Evolutionary conservation across 1,140 invertebrate species (phyloP), one percentile per base, ranked within the genome.

Genomic region (Leptonema lineaticorne): DNA sequence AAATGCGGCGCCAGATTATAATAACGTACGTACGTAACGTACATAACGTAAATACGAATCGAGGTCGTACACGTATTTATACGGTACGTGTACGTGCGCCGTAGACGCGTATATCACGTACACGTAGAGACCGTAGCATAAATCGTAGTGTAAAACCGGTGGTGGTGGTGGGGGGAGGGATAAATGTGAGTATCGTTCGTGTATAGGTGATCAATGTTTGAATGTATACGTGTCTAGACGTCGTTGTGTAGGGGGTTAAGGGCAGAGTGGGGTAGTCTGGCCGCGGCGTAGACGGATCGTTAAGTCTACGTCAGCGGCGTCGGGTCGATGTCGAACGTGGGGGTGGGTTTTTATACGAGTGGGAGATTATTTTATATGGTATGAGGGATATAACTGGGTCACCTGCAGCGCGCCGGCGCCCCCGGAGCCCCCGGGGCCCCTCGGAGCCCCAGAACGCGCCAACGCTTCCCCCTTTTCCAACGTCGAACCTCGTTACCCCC

Each of bases 211-310:
- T 22, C 9, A 22, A 18, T 53, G 48, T 20, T 2, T 1, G 53
- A n/a, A 1, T 27, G 24, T 20, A 9, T n/a, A 16, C 6, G 53
- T 4, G 53, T 28, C 22, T 28, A 57, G 22, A 53, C 24, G 16
- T 7, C 11, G 4, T 24, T 5, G 50, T 53, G 50, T 37, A 11
- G 57, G 57, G n/a, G 57, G 27, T 59, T 27, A 62, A 27, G 50
- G 50, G 50, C 50, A 53, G 59, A 62, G 59, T 62, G 59, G 59
- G 59, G 59, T 62, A 62, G 59, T 33, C 57, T 30, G 57, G 50
- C 50, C 29, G 59, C 59, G 59, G 30, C 9, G 29, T 37, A 62
- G 59, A 62, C 59, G 59, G 59, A 62, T 62, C 59, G 59, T 62
- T 62, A 62, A 33, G 59, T 33, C 59, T 62, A 62, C 59, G 59